These are phyloP conservation scores for Buceros bicornis DNA, from an alignment of 2,797 vertebrate species.

Conservation along the genomic window DNA sequence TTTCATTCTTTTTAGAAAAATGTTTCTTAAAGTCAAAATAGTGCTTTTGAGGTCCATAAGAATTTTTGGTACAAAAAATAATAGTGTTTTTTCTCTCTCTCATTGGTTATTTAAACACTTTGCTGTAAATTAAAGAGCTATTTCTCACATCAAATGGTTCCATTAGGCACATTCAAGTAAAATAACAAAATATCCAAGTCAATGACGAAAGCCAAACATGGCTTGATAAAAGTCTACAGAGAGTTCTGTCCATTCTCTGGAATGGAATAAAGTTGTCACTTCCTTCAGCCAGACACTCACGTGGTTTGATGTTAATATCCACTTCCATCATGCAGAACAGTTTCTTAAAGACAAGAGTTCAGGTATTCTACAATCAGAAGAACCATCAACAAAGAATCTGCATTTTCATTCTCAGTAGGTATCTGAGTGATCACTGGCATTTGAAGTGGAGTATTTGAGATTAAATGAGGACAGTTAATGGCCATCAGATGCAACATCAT, in stretches of 20 bases:
- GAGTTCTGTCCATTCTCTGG: slow-evolving; percentile 94
- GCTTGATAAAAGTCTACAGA: slow-evolving; percentile 89
- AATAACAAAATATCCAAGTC: slow-evolving; percentile 86
- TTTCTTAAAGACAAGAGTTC: slow-evolving; percentile 78
- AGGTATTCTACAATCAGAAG: slow-evolving; percentile 81
- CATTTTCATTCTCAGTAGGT: slow-evolving; percentile 76
- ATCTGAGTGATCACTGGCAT: slow-evolving; percentile 76
- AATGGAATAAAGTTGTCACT: slow-evolving; percentile 92
- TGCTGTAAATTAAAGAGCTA: slow-evolving; percentile 81
- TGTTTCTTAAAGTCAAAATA: slow-evolving; percentile 82
- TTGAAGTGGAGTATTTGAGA: slow-evolving; percentile 60
- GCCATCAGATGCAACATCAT: slow-evolving; percentile 76
- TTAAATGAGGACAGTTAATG: slow-evolving; percentile 80
- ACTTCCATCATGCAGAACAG: slow-evolving; percentile 81
- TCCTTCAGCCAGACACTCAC: slow-evolving; percentile 85
- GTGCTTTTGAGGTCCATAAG: slow-evolving; percentile 84
- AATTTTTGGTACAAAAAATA: slow-evolving; percentile 88
- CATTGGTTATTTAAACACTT: slow-evolving; percentile 80
- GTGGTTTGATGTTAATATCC: slow-evolving; percentile 77
- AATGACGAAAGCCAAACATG: slow-evolving; percentile 86
- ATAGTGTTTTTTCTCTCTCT: slow-evolving; percentile 71
- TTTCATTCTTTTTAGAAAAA: slow-evolving; percentile 72
- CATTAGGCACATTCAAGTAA: slow-evolving; percentile 90
- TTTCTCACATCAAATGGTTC: slow-evolving; percentile 86
- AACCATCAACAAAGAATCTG: slow-evolving; percentile 80